phyloP scores from a whole-genome alignment of 2,797 vertebrate genomes.

The Squalus acanthias region DNA sequence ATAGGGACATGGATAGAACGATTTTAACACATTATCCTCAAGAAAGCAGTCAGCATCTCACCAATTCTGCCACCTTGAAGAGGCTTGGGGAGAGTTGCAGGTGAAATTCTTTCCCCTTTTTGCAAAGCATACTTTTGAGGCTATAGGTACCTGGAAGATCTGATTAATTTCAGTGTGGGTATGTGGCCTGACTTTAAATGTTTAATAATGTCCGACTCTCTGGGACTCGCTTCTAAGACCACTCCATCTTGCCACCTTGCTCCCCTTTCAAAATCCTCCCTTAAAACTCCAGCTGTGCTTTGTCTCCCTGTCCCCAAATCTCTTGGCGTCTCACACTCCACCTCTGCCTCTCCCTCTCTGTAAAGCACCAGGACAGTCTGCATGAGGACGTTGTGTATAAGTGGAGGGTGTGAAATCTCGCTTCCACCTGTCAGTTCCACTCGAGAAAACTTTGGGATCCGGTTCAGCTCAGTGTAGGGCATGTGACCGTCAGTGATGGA shows the following conservation, averaged over 20 bases:
- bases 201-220: not conserved
- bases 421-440: not conserved
- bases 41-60: not conserved
- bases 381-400: not conserved
- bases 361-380: not conserved
- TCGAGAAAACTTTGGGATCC: not conserved
- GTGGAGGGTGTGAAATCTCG: not conserved
- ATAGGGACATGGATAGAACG: not conserved
- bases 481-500: too few relatives aligned
- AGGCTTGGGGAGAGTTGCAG: not conserved
- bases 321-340: not conserved
- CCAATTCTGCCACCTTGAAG: not conserved
- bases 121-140: not conserved
- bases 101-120: not conserved
- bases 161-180: not conserved
- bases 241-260: not conserved
- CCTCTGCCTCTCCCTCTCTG: too few relatives aligned
- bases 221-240: not conserved
- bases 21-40: not conserved
- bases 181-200: not conserved
- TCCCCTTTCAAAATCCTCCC: not conserved
- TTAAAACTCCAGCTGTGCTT: not conserved
- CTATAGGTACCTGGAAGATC: not conserved
- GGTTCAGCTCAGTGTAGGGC: too few relatives aligned
- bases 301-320: not conserved